Evolutionary conservation across 2,797 vertebrate genomes (phyloP), one percentile per base, ranked within the genome.

Genomic region (Lagocephalus sceleratus): DNA sequence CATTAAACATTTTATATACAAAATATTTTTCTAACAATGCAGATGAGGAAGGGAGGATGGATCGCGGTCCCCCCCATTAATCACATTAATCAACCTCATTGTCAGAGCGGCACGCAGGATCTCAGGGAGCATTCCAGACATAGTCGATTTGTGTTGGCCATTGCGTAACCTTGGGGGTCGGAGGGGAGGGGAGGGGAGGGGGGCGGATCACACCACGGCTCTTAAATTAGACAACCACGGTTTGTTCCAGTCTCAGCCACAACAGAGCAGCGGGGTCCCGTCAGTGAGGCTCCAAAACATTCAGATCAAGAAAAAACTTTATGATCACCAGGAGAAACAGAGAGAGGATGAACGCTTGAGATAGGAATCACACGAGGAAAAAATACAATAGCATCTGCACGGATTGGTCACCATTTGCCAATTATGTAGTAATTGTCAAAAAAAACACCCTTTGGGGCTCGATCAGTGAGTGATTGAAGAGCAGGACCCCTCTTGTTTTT

Each of bases 401-500:
- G 50, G 69, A 68, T 54, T 52, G 62, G 60, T 66, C 60, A 25
- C 63, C 59, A 53, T 47, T 68, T 39, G 60, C 70, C 25, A 68
- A 59, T 48, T 66, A 39, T 51, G 46, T 14, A 60, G 54, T 25
- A 25, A 76, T 55, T 11, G 57, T 23, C 19, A 9, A 45, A 58
- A 25, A 4, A 25, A 4, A 25, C 23, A 25, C 23, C 3, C 32
- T 14, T 73, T 69, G 69, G 78, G 76, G 71, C 69, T 59, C 60
- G 35, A 67, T 75, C 68, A 61, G 60, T 76, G 68, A 76, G 55
- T 63, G 55, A 74, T 62, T 83, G 57, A 72, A 75, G 65, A 78
- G 63, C 57, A 53, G 57, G 64, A 20, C 47, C 22, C 2, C 35
- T 35, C 23, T 20, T 3, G 12, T 59, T 20, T 57, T 60, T 60